These are phyloP conservation scores for Nannobrachium achirus DNA, from an alignment of 2,113 vertebrate species.

Conservation along the genomic window DNA sequence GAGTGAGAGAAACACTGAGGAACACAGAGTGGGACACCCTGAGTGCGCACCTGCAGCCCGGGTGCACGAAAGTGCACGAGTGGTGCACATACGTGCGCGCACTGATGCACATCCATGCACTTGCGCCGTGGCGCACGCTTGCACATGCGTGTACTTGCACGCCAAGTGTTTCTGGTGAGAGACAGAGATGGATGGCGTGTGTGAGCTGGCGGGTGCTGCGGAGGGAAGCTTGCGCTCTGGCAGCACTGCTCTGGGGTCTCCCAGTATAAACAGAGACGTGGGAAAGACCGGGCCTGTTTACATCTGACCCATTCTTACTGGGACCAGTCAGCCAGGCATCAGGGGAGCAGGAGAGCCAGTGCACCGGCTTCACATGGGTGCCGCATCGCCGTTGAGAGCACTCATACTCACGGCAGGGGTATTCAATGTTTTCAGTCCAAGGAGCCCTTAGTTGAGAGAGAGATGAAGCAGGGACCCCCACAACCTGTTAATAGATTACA, in stretches of 20 bases:
- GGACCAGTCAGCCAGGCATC: conserved; percentile 63
- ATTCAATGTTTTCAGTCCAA: too few relatives aligned
- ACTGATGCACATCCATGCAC: neutral
- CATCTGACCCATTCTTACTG: conserved; percentile 66
- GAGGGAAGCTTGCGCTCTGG: conserved; percentile 69
- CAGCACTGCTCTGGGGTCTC: conserved; percentile 71
- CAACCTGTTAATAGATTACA: too few relatives aligned
- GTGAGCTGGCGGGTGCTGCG: conserved; percentile 41
- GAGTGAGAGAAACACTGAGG: conserved; percentile 15
- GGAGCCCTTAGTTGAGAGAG: too few relatives aligned
- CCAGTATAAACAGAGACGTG: conserved; percentile 79
- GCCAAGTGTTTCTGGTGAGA: conserved; percentile 22
- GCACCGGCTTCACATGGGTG: conserved; percentile 4
- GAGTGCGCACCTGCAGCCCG: conserved; percentile 14
- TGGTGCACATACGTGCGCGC: neutral
- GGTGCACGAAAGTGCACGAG: neutral
- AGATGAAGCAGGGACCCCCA: too few relatives aligned
- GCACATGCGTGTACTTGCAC: neutral
- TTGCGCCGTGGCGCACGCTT: neutral
- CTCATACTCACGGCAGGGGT: too few relatives aligned
- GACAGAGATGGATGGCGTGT: conserved; percentile 67
- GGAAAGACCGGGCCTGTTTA: conserved; percentile 76
- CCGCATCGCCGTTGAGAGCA: too few relatives aligned
- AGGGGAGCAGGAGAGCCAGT: conserved; percentile 43
- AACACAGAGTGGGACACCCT: neutral